Percentiles rank a stretch among this genome's conserved stretches.
Evolutionary conservation across 2,797 vertebrate species (phyloP).

Genomic region (Pseudomugil tenellus): DNA sequence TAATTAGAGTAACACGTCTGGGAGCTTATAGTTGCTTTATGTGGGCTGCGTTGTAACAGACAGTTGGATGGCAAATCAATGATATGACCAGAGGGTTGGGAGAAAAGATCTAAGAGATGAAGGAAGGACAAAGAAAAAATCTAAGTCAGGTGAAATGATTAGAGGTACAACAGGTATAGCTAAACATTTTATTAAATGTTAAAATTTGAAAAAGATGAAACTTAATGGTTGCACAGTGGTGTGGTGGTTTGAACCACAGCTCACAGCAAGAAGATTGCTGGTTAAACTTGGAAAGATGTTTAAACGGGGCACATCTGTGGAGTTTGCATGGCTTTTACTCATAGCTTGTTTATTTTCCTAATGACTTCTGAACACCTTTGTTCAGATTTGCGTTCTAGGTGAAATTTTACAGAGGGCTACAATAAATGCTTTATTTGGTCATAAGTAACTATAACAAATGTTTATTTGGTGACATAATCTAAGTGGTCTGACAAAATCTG

Average conservation of each 20-base stretch:
- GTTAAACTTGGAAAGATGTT: neutral
- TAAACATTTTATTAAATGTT: neutral
- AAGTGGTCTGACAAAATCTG: no score
- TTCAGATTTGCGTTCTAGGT: neutral
- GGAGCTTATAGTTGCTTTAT: slow-evolving; percentile 67
- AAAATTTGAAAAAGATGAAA: neutral
- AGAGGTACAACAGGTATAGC: slow-evolving; percentile 3
- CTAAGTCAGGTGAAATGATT: slow-evolving; percentile 10
- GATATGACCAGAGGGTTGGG: slow-evolving; percentile 45
- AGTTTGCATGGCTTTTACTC: neutral
- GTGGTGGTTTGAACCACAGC: neutral
- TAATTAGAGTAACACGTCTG: slow-evolving; percentile 86
- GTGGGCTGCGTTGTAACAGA: slow-evolving; percentile 40
- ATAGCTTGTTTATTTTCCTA: neutral
- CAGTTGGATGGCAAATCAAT: slow-evolving; percentile 69
- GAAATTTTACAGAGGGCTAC: neutral
- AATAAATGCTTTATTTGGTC: neutral
- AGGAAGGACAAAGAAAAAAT: slow-evolving; percentile 25
- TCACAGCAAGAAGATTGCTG: no score
- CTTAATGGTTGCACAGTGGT: neutral
- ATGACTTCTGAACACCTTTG: neutral
- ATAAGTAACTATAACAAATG: neutral
- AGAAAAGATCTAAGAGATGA: slow-evolving; percentile 50
- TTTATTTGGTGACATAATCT: no score
- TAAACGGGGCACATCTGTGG: neutral